These are phyloP conservation scores for Mystacornis crossleyi DNA, from an alignment of 2,113 vertebrate species.

Conservation along the genomic window DNA sequence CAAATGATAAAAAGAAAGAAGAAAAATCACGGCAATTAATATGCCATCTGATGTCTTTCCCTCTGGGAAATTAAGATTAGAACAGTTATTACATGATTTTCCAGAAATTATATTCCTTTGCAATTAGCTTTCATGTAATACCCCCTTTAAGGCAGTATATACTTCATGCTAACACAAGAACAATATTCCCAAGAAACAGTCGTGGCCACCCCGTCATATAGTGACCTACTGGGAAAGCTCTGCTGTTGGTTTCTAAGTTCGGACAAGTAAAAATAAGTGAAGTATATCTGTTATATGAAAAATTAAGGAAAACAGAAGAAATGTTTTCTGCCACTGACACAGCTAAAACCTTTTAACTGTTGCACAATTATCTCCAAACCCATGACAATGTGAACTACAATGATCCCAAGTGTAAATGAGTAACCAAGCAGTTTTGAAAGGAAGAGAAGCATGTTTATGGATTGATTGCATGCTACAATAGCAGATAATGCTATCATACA, in stretches of 20 bases:
- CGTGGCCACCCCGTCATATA: background rate
- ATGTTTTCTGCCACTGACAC: background rate
- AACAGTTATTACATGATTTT: background rate
- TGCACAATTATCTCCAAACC: background rate
- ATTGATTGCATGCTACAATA: background rate
- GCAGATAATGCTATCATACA: background rate
- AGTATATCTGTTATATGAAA: background rate
- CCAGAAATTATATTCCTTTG: background rate
- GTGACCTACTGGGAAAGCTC: background rate
- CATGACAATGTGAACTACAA: constrained; percentile 1
- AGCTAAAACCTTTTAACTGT: constrained; percentile 16
- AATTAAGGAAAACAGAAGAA: background rate
- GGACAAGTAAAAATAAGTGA: background rate
- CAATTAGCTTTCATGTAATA: background rate
- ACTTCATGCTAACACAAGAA: background rate
- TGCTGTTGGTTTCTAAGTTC: background rate
- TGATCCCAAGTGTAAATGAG: constrained; percentile 36
- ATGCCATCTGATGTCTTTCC: background rate
- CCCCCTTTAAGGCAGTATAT: background rate
- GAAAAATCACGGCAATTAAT: constrained; percentile 41
- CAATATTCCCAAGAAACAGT: background rate
- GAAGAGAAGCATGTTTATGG: background rate
- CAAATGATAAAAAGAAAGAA: background rate
- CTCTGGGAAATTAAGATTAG: constrained; percentile 36
- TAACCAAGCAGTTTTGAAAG: constrained; percentile 42